Base-by-base conservation (phyloP, 2,888 invertebrate genomes). In the Sinotaia quadrata region DNA sequence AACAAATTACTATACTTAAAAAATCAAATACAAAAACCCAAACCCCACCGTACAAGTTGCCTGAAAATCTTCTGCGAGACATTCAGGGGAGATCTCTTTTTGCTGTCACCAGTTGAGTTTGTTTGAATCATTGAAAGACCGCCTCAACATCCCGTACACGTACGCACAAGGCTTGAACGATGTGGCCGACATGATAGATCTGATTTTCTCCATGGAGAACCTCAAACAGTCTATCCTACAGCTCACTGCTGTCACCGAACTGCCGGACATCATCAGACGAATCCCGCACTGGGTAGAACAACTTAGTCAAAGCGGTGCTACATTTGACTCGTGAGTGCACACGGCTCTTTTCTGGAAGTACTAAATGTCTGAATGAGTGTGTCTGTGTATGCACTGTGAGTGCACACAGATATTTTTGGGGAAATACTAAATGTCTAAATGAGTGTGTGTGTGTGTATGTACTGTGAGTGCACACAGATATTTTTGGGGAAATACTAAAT, bases 121-220 rank as follows among this genome's bases (percentile, higher is more conserved):
- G 21, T 68, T 74, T 33, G 75, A 75, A 57, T 49, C 36, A 18
- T 51, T 75, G 49, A 74, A 72, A 49, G 69, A 67, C 5, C 69
- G 47, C 3, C 59, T 73, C 18, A 57, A 49, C 33, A 34, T 18
- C n/a, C 33, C 37, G 12, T 52, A 44, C 44, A 56, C 54, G 33
- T 44, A 54, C 31, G 47, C 49, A 18, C 27, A 69, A 1, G 68
- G 63, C 1, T 62, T 76, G 21, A 44, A 71, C 15, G 81, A 80
- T 47, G 57, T 83, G 10, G 82, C 80, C 7, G 68, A 77, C 21
- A 74, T 84, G 71, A 31, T 80, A n/a, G 81, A 82, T 18, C 52
- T 81, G 37, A 60, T 77, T 31, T 59, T 77, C 34, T 73, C 73
- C 10, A 73, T 76, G 1, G 74, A 78, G 0, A 59, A 71, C 18